Percentiles rank a stretch among this genome's conserved stretches.
Conservation (phyloP, 2,113 vertebrate genomes). For the Myrmophylax atrothorax region DNA sequence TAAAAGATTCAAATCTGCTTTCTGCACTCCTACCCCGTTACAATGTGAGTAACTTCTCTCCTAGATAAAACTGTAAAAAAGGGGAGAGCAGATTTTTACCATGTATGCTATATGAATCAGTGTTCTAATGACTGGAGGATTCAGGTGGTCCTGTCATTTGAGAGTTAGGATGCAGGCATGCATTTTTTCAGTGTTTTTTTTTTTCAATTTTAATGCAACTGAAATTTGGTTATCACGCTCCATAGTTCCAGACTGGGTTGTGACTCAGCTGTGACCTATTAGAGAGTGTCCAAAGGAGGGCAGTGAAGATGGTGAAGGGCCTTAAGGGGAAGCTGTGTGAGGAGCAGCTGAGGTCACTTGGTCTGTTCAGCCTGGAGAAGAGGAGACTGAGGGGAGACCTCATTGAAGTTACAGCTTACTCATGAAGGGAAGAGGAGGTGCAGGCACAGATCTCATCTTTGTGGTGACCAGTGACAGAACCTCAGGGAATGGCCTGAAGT, state of each 20-base stretch:
- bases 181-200: background rate
- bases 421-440: background rate
- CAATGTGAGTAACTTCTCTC: background rate
- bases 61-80: background rate
- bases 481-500: background rate
- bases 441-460: background rate
- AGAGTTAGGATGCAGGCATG: background rate
- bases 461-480: background rate
- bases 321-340: background rate
- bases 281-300: background rate
- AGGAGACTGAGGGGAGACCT: background rate
- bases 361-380: background rate
- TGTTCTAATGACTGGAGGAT: background rate
- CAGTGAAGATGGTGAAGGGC: background rate
- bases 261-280: background rate
- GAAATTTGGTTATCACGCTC: background rate
- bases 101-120: background rate
- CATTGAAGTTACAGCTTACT: background rate
- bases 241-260: background rate
- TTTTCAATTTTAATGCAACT: background rate
- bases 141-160: background rate
- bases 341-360: background rate
- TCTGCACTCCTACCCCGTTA: background rate
- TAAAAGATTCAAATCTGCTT: background rate
- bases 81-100: background rate